Conservation (phyloP, 2,888 invertebrate genomes). For the Callyntrura guangdongensis region DNA sequence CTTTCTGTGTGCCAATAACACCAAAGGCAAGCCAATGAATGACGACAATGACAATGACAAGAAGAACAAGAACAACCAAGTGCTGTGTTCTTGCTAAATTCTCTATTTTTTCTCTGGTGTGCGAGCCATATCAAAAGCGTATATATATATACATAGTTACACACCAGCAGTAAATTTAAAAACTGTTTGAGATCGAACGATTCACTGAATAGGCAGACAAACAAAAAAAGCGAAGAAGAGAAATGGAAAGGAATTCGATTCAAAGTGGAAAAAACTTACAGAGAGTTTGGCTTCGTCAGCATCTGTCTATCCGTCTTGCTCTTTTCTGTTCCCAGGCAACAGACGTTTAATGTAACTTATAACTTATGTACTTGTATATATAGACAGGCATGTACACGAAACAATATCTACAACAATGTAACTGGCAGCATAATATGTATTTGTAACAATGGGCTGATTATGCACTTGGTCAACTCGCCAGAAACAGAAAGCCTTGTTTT, state of each 20-base stretch:
- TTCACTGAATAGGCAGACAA: constrained; percentile 11
- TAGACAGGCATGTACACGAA: background rate
- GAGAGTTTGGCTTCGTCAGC: no score
- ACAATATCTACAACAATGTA: background rate
- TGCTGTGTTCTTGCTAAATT: constrained; percentile 47
- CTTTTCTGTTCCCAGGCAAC: background rate
- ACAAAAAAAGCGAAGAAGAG: background rate
- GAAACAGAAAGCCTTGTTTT: constrained; percentile 40
- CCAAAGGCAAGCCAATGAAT: constrained; percentile 45
- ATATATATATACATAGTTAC: no score
- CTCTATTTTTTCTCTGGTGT: constrained; percentile 31
- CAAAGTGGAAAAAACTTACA: no score
- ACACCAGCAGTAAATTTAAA: constrained; percentile 36
- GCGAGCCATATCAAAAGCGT: no score
- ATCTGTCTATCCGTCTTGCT: background rate
- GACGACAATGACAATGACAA: no score
- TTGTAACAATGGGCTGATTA: constrained; percentile 4
- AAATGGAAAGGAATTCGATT: constrained; percentile 74
- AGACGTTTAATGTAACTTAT: no score
- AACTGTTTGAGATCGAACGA: background rate
- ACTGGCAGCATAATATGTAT: no score
- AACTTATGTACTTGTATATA: background rate
- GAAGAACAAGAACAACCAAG: constrained; percentile 36
- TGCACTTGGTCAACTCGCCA: constrained; percentile 58
- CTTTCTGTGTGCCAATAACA: no score